Conservation (phyloP, 2,888 invertebrate genomes). For the Archaeoteleia sp. region DNA sequence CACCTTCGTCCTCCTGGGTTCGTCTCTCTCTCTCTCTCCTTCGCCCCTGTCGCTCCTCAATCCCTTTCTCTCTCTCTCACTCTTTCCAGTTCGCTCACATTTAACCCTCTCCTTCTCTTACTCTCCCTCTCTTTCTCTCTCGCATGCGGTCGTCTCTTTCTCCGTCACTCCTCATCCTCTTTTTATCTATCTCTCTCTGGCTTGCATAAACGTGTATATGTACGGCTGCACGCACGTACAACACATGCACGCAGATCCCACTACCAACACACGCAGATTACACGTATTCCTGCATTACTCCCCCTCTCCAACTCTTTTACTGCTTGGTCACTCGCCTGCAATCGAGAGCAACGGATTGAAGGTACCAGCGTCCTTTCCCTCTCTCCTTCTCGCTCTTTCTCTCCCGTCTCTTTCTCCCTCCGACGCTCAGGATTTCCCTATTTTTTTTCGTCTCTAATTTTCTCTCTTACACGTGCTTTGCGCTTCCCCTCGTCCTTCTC, state of each 20-base stretch:
- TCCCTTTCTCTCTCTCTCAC: constrained; percentile 44
- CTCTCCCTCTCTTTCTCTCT: constrained; percentile 6
- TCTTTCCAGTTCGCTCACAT: constrained; percentile 37
- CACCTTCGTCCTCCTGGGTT: constrained; percentile 49
- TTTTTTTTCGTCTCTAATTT: constrained; percentile 50
- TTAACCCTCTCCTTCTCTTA: constrained; percentile 23
- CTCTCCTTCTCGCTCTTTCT: constrained; percentile 41
- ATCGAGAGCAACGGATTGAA: constrained; percentile 59
- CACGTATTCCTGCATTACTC: constrained; percentile 41
- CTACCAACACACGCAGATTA: constrained; percentile 42
- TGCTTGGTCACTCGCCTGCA: constrained; percentile 55
- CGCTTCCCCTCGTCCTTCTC: constrained; percentile 52
- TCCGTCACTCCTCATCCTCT: not conserved
- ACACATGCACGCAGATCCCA: constrained; percentile 23
- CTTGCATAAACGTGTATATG: constrained; percentile 32
- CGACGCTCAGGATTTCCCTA: constrained; percentile 34
- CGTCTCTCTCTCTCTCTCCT: constrained; percentile 31
- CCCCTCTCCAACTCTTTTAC: constrained; percentile 55
- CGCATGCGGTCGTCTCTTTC: constrained; percentile 27
- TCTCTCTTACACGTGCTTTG: constrained; percentile 54
- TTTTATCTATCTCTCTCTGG: constrained; percentile 38
- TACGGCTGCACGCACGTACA: constrained; percentile 29
- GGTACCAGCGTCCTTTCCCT: constrained; percentile 48
- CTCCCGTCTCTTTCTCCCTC: constrained; percentile 55
- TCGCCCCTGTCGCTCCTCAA: constrained; percentile 29